These are phyloP conservation scores for Cremastinae sp. DNA, from an alignment of 2,888 invertebrate genomes.

Conservation along the genomic window DNA sequence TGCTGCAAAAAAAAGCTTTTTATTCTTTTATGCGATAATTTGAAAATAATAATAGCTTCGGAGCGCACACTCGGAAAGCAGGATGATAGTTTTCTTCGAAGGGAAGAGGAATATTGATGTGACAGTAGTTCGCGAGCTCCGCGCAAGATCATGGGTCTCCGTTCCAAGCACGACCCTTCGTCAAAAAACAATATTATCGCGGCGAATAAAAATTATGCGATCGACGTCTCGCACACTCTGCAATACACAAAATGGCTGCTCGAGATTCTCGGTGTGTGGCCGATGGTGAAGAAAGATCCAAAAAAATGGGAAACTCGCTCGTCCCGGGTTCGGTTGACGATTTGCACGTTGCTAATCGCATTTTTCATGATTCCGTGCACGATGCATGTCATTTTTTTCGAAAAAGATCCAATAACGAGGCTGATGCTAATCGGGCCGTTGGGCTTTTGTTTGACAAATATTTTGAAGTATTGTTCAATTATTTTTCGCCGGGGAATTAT, in stretches of 20 bases:
- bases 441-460: slow-evolving; percentile 35
- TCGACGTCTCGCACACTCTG: slow-evolving; percentile 14
- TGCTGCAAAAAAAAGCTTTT: too few relatives aligned
- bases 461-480: slow-evolving; percentile 40
- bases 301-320: slow-evolving; percentile 19
- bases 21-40: too few relatives aligned
- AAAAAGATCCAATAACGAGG: slow-evolving; percentile 20
- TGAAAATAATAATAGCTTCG: too few relatives aligned
- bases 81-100: not conserved
- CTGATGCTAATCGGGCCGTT: slow-evolving; percentile 47
- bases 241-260: slow-evolving; percentile 33
- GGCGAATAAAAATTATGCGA: slow-evolving; percentile 21
- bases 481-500: slow-evolving; percentile 27
- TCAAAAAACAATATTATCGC: not conserved
- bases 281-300: slow-evolving; percentile 37
- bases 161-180: not conserved
- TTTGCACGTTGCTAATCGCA: slow-evolving; percentile 21
- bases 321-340: slow-evolving; percentile 19
- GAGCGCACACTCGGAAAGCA: slow-evolving; percentile 23
- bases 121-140: slow-evolving; percentile 10
- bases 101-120: not conserved
- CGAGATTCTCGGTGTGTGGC: slow-evolving; percentile 46
- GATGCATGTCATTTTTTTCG: slow-evolving; percentile 29
- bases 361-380: slow-evolving; percentile 38
- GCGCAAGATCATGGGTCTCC: slow-evolving; percentile 11